phyloP scores from a whole-genome alignment of 2,797 vertebrate genomes.

The Spheniscus humboldti region DNA sequence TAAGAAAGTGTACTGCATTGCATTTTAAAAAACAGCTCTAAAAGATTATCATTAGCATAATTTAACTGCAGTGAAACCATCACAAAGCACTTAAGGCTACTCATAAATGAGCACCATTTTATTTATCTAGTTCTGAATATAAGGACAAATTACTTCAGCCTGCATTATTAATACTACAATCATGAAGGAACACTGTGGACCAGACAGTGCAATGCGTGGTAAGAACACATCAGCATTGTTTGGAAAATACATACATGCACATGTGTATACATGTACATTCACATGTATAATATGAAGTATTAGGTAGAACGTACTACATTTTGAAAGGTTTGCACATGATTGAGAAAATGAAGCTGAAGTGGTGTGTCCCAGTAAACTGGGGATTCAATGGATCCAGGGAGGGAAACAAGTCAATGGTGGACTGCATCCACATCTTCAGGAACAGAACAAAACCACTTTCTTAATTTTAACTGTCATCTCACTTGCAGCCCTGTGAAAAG shows the following conservation, averaged over 20 bases:
- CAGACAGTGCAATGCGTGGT: not conserved
- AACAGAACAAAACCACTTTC: not conserved
- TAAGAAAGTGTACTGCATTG: not conserved
- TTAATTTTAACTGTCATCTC: not conserved
- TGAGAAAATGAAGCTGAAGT: not conserved
- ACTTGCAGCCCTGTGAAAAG: not conserved
- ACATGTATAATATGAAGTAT: not conserved
- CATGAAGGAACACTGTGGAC: not conserved
- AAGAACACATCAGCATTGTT: not conserved
- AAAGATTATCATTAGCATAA: not conserved
- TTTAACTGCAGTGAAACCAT: not conserved
- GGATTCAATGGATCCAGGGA: not conserved
- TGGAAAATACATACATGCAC: not conserved
- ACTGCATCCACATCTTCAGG: not conserved
- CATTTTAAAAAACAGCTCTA: not conserved
- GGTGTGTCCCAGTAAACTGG: not conserved
- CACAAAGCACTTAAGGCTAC: not conserved
- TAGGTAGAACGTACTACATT: not conserved
- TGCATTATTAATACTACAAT: not conserved
- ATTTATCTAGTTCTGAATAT: not conserved
- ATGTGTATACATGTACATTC: fast-evolving
- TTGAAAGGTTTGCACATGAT: not conserved
- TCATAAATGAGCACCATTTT: not conserved
- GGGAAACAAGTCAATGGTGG: not conserved
- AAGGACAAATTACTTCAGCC: not conserved